Evolutionary conservation across 1,140 invertebrate species (phyloP).

Genomic region (Pseudoatta argentina): DNA sequence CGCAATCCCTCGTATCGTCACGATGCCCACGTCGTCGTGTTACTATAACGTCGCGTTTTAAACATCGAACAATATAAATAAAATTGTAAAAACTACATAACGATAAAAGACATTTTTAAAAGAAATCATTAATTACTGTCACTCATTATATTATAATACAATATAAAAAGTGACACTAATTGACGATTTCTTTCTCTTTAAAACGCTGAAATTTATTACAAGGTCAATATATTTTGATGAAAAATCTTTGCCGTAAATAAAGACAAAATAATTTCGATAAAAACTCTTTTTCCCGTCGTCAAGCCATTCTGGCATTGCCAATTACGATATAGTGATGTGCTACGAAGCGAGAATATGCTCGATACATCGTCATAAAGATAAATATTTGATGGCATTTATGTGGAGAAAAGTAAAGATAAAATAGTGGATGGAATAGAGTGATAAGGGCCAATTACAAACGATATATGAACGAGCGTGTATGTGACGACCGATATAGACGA

Average conservation of each 20-base stretch:
- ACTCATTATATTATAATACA: too few species aligned
- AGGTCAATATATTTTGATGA: neutral
- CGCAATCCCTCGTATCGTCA: conserved; percentile 36
- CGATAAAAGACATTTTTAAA: neutral
- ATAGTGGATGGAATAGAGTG: conserved; percentile 29
- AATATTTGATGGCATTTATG: conserved; percentile 47
- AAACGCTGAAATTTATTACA: neutral
- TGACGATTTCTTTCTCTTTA: neutral
- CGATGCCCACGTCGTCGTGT: conserved; percentile 57
- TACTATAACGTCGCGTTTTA: conserved; percentile 71
- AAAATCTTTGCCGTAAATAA: conserved; percentile 2
- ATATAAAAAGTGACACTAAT: neutral
- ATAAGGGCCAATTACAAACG: conserved; percentile 52
- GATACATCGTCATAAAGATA: conserved; percentile 50
- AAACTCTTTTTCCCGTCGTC: conserved; percentile 15
- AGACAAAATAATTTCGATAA: neutral
- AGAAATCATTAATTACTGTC: too few species aligned
- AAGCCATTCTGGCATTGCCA: neutral
- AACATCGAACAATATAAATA: conserved; percentile 15
- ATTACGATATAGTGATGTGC: conserved; percentile 18
- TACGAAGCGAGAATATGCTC: neutral
- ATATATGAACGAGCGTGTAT: conserved; percentile 27
- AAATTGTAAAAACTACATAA: conserved; percentile 2
- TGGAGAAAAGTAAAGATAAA: conserved; percentile 38
- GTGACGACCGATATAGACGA: neutral